Evolutionary conservation across 2,797 vertebrate genomes (phyloP), one percentile per base, ranked within the genome.

Genomic region (Myiothlypis chrysogaster): DNA sequence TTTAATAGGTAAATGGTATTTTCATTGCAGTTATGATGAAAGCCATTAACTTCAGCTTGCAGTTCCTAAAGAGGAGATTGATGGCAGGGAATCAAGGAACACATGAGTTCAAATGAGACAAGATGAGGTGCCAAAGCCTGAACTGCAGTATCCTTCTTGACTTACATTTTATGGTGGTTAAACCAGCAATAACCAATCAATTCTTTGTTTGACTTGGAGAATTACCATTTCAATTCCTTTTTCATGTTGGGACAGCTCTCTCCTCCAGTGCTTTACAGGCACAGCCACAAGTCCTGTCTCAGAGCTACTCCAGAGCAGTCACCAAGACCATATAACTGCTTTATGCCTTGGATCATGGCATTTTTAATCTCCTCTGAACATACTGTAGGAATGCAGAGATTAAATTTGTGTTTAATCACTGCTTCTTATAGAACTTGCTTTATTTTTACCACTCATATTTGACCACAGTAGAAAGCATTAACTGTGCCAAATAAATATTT

Each of bases 1-100:
- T 92, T 77, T 77, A 80, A 91, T 9, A 95, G 94, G 81, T 70
- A 95, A 94, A 66, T 70, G 83, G 55, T 76, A 61, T 90, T 90
- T 92, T 90, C 86, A 82, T 65, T 82, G 86, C 90, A 1, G 0
- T 53, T 64, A 39, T 18, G 83, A 86, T 93, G 88, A 93, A 91
- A 95, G 57, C 80, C 72, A 53, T 90, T 90, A 81, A 46, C 61
- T 71, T 37, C 83, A 81, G 76, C 69, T 44, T 39, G 44, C 27
- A 50, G 69, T 14, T 81, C 50, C 72, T 30, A 57, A 75, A 75
- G 41, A 32, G 30, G 69, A 69, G 92, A 34, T 19, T 50, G 88
- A 92, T 79, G 50, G 61, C 34, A 14, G 46, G 39, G 61, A 91
- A 71, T 75, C 46, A 61, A 94, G 80, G 46, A 50, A 41, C 46